These are phyloP conservation scores for Gnathonemus echidnorhynchus DNA, from an alignment of 2,113 vertebrate species.

Conservation along the genomic window DNA sequence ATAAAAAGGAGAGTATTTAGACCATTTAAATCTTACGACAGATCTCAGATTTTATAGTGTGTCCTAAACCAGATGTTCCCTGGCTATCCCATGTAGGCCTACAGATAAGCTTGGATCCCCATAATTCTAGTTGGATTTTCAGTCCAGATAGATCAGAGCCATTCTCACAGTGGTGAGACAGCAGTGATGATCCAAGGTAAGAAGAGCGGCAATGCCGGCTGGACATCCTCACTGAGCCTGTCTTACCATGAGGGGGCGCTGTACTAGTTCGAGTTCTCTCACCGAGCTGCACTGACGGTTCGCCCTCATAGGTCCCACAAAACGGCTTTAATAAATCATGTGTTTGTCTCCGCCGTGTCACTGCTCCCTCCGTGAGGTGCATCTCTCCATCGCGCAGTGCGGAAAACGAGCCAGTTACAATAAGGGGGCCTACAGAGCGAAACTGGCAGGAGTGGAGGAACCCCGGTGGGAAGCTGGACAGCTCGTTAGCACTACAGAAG, in stretches of 20 bases:
- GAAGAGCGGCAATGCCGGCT: not conserved
- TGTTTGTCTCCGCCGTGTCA: not conserved
- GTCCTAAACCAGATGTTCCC: not conserved
- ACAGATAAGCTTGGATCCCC: not conserved
- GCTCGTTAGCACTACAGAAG: not conserved
- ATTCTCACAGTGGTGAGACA: not conserved
- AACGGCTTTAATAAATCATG: not conserved
- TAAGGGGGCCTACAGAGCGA: not conserved
- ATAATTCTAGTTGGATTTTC: not conserved
- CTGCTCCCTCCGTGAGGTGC: not conserved
- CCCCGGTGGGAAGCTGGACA: not conserved
- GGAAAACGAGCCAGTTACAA: not conserved
- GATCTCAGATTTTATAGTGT: not conserved
- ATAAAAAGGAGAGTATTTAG: not conserved
- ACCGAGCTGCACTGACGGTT: not conserved
- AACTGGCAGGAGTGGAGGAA: not conserved
- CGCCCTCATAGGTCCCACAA: not conserved
- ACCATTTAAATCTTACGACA: not conserved
- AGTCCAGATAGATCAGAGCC: not conserved
- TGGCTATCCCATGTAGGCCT: not conserved
- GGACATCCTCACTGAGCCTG: not conserved
- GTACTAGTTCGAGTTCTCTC: not conserved
- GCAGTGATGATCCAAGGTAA: not conserved
- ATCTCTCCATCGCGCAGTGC: not conserved
- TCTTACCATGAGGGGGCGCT: not conserved